Percentiles rank a stretch among this genome's conserved stretches.
Evolutionary conservation across 2,113 vertebrate species (phyloP).

Genomic region (Albula goreensis): DNA sequence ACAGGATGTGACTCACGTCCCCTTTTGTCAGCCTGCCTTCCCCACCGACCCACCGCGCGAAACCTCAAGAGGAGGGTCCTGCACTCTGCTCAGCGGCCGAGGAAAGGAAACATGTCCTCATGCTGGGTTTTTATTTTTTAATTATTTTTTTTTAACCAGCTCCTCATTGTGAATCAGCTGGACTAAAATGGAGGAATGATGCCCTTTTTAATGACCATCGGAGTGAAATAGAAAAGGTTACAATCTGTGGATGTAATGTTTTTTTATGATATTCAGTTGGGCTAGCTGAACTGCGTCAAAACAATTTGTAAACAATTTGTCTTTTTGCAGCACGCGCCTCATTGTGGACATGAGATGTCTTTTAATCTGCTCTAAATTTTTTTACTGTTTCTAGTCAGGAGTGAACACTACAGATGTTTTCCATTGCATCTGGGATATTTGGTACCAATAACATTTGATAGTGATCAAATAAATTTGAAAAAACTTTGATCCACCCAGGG

Average conservation of each 20-base stretch:
- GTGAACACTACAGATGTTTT: background rate
- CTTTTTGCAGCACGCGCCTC: background rate
- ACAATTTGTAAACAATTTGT: too few species aligned
- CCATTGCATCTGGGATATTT: background rate
- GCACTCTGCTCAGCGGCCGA: background rate
- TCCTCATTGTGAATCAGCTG: background rate
- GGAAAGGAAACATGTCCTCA: background rate
- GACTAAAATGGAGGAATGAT: background rate
- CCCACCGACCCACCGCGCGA: conserved; percentile 12
- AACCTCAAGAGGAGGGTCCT: background rate
- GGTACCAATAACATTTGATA: background rate
- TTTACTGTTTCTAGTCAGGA: too few species aligned
- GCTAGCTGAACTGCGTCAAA: too few species aligned
- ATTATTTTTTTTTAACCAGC: background rate
- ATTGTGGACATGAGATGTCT: background rate
- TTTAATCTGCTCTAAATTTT: background rate
- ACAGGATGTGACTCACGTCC: conserved; percentile 51
- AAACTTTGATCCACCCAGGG: background rate
- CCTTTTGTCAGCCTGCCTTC: conserved; percentile 42
- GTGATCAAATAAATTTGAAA: too few species aligned
- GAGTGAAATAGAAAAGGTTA: too few species aligned
- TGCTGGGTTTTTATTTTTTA: too few species aligned
- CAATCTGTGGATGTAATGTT: too few species aligned
- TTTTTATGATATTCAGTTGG: too few species aligned
- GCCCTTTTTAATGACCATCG: too few species aligned